A percentile compares a stretch with the other conserved stretches of the same genome.
phyloP scores from a whole-genome alignment of 2,113 vertebrate species.

The Romanogobio albipinnatus region DNA sequence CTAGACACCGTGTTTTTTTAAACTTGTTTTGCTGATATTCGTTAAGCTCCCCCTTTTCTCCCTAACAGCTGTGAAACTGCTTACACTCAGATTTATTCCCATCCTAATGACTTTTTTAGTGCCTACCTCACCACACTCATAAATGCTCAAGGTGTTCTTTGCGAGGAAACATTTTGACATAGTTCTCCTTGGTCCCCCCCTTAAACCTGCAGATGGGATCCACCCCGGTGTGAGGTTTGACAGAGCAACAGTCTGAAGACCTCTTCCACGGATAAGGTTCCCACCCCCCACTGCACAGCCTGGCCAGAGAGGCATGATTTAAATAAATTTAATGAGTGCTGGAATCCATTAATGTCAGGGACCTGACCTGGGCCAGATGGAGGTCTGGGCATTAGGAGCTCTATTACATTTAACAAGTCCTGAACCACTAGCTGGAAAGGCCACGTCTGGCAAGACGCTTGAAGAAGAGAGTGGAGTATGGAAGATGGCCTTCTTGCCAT shows the following conservation, averaged over 20 bases:
- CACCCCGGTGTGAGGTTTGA: constrained; percentile 40
- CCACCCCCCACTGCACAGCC: background rate
- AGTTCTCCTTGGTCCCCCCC: constrained; percentile 33
- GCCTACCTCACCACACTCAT: constrained; percentile 7
- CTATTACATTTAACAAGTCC: constrained; percentile 61
- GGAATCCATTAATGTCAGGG: constrained; percentile 62
- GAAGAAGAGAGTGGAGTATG: constrained; percentile 4
- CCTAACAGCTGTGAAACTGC: constrained; percentile 20
- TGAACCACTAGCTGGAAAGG: constrained; percentile 56
- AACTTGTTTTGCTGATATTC: background rate
- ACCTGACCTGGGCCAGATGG: constrained; percentile 55
- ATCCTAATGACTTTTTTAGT: constrained; percentile 24
- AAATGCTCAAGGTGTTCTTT: constrained; percentile 35
- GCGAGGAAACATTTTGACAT: constrained; percentile 26
- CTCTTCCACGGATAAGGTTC: constrained; percentile 33
- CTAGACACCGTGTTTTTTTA: background rate
- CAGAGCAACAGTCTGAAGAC: constrained; percentile 15
- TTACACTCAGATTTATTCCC: constrained; percentile 7
- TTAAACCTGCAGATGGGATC: constrained; percentile 15
- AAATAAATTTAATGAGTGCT: constrained; percentile 58
- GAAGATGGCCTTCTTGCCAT: constrained; percentile 31
- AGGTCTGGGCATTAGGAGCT: constrained; percentile 52
- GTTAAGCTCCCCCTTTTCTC: background rate
- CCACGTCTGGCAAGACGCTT: constrained; percentile 35
- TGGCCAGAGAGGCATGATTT: constrained; percentile 45